These are phyloP conservation scores for Danaus chrysippus DNA, from an alignment of 2,888 invertebrate species.

Conservation along the genomic window DNA sequence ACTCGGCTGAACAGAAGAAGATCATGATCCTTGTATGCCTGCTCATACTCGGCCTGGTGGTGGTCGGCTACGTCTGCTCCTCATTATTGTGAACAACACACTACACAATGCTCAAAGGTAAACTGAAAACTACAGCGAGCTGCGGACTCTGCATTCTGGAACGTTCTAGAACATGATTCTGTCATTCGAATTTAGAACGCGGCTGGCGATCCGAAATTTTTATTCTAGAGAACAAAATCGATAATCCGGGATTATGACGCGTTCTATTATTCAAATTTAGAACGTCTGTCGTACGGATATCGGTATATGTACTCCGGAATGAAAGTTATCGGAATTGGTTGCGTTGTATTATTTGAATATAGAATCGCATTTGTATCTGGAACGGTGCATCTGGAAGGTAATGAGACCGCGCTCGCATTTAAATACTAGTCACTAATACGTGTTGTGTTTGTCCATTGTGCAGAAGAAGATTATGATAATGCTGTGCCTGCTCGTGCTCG, in stretches of 20 bases:
- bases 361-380: constrained; percentile 12
- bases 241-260: too few species aligned
- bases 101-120: constrained; percentile 71
- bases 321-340: neutral
- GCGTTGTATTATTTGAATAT: constrained; percentile 7
- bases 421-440: constrained; percentile 61
- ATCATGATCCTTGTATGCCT: constrained; percentile 95
- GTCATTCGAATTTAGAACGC: neutral
- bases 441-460: constrained; percentile 78
- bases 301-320: neutral
- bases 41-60: constrained; percentile 88
- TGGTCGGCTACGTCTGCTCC: constrained; percentile 84
- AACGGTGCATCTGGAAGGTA: constrained; percentile 20
- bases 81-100: constrained; percentile 75
- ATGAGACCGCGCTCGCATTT: constrained; percentile 49
- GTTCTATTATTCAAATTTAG: too few species aligned
- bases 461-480: constrained; percentile 97
- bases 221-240: too few species aligned
- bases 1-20: constrained; percentile 86
- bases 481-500: constrained; percentile 90
- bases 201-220: neutral
- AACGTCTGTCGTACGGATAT: too few species aligned
- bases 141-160: constrained; percentile 29
- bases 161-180: constrained; percentile 6
- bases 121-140: constrained; percentile 47